Conservation (phyloP, 2,113 vertebrate genomes). For the Ochotona princeps region DNA sequence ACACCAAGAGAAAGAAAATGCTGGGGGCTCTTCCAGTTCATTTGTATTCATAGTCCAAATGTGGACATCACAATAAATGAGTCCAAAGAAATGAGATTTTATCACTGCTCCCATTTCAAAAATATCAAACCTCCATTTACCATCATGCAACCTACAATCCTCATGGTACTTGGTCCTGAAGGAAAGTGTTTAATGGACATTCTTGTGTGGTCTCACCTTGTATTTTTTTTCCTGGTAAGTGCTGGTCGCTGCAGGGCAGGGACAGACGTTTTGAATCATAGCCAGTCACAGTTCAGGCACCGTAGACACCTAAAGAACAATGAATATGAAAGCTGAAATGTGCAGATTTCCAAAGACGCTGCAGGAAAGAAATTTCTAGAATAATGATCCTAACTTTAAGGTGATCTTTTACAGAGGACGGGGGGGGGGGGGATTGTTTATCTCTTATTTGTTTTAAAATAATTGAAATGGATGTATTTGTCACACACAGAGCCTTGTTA, state of each 20-base stretch:
- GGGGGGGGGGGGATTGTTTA: not conserved
- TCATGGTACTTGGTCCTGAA: not conserved
- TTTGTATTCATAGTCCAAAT: slow-evolving; percentile 42
- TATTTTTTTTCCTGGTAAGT: not conserved
- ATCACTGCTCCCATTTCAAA: not conserved
- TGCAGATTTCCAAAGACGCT: not conserved
- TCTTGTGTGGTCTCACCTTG: not conserved
- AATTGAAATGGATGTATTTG: slow-evolving; percentile 1
- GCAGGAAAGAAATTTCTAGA: not conserved
- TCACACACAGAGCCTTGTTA: slow-evolving; percentile 17
- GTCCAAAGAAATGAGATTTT: not conserved
- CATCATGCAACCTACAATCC: not conserved
- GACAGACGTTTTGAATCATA: not conserved
- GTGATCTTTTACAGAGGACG: not conserved
- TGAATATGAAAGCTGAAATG: not conserved
- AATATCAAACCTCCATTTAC: not conserved
- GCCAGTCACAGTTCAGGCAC: not conserved
- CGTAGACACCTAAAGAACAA: not conserved
- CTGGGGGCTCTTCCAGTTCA: not conserved
- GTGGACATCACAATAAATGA: slow-evolving; percentile 27
- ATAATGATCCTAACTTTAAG: not conserved
- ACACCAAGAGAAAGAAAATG: not conserved
- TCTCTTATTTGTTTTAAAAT: slow-evolving; percentile 41
- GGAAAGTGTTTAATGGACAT: not conserved
- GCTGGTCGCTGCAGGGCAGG: not conserved